Percentiles rank a stretch among this genome's conserved stretches.
These are phyloP conservation scores for Acanthoscelides obtectus DNA, from an alignment of 2,888 invertebrate species.

Conservation along the genomic window DNA sequence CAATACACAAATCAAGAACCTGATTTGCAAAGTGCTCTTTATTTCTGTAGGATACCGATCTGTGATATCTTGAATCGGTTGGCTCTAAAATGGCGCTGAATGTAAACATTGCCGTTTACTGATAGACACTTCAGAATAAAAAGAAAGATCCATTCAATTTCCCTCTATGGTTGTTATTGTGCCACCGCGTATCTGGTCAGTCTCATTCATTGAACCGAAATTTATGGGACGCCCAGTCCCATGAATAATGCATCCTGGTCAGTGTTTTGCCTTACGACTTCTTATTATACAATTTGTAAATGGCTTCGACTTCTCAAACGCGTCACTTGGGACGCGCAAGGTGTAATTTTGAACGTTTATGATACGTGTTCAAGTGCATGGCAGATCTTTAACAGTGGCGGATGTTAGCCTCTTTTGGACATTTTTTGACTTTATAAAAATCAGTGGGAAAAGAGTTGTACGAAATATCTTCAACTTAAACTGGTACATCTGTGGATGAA, in stretches of 20 bases:
- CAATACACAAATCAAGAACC: too few relatives aligned
- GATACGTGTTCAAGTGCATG: background rate
- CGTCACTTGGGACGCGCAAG: background rate
- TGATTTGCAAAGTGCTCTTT: too few relatives aligned
- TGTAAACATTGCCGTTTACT: too few relatives aligned
- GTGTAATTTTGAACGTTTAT: background rate
- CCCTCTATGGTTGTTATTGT: background rate
- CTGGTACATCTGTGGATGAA: too few relatives aligned
- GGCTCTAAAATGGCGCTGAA: too few relatives aligned
- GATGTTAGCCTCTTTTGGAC: background rate
- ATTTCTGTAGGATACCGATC: too few relatives aligned
- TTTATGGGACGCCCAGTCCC: background rate
- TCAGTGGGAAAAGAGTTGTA: too few relatives aligned
- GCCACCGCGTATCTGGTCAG: background rate
- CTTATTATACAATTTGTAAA: constrained; percentile 12
- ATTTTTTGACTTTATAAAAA: too few relatives aligned
- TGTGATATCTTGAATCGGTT: too few relatives aligned
- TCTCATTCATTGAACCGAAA: background rate
- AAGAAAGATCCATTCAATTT: too few relatives aligned
- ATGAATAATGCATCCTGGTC: background rate
- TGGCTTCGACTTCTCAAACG: constrained; percentile 2
- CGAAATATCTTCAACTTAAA: too few relatives aligned
- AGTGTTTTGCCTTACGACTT: constrained; percentile 4
- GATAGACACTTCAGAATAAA: too few relatives aligned
- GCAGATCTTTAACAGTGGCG: background rate